Evolutionary conservation across 2,113 vertebrate genomes (phyloP), one percentile per base, ranked within the genome.

Genomic region (Pangasianodon hypophthalmus): DNA sequence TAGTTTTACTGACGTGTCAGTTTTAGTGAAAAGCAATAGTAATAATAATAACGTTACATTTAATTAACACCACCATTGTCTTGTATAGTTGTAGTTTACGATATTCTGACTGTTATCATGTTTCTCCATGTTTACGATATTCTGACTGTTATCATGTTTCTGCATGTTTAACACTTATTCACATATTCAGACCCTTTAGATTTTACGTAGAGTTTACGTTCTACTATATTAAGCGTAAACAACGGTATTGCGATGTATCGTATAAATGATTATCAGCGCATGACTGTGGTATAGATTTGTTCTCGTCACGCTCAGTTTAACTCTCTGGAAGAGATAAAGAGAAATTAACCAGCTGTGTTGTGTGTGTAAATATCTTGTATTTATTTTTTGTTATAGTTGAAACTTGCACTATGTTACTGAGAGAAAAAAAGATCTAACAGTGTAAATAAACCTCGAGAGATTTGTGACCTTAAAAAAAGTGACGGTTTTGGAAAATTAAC

Each of bases 371-470:
- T n/a, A 64, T 46, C 2, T 21, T 80, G 71, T 77, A 46, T 80
- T 80, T 37, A 80, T 79, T 87, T 29, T 37, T 21, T 11, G 26
- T n/a, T 50, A 6, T 52, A 11, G 77, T n/a, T 80, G 26, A 77
- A 37, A 86, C 46, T 75, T 56, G 85, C 58, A 64, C 86, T 19
- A 41, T 41, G 32, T 52, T 50, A 26, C 29, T 26, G 54, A 24
- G 21, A 50, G 44, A 54, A 26, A 14, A 58, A 21, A n/a, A 56
- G 29, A 75, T 69, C 32, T 52, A 71, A 58, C 32, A 21, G 37
- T 87, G 86, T 87, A 87, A 62, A 87, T 87, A 79, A 73, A 87
- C 6, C n/a, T 21, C 3, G 7, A 77, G 50, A n/a, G 50, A 46
- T 11, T 44, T n/a, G 16, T 79, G 71, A 41, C 19, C 10, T 37